Conservation (phyloP, 2,113 vertebrate species). For the Dromiciops gliroides region DNA sequence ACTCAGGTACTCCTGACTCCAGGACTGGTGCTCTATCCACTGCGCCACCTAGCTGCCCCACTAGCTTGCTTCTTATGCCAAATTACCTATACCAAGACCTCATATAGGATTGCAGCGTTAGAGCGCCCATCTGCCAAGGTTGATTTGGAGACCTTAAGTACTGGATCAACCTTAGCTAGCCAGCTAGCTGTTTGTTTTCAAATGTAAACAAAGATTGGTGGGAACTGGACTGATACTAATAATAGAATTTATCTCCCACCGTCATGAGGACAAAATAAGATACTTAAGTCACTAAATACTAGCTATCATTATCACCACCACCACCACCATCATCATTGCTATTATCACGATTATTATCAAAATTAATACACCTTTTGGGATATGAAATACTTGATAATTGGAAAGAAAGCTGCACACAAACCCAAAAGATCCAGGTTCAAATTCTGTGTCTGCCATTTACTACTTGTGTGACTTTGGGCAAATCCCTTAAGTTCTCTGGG, state of each 20-base stretch:
- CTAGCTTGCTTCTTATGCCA: no score
- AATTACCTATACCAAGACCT: no score
- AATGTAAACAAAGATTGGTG: neutral
- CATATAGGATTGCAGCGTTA: neutral
- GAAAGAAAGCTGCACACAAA: neutral
- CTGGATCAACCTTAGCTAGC: neutral
- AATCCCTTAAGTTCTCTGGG: neutral
- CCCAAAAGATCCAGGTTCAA: neutral
- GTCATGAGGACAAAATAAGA: neutral
- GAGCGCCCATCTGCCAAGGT: neutral
- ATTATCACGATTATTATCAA: neutral
- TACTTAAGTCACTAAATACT: neutral
- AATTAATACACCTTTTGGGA: neutral
- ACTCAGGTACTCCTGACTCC: no score
- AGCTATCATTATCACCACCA: no score
- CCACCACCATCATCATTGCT: no score
- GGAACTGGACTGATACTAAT: neutral
- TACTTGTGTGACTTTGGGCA: neutral
- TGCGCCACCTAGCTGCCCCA: no score
- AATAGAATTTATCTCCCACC: neutral
- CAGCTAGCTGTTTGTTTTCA: neutral
- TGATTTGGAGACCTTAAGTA: neutral
- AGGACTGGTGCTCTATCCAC: no score
- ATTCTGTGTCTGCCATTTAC: neutral
- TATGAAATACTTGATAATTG: neutral